Evolutionary conservation across 1,140 invertebrate species (phyloP), one percentile per base, ranked within the genome.

Genomic region (Sycobia sp.): DNA sequence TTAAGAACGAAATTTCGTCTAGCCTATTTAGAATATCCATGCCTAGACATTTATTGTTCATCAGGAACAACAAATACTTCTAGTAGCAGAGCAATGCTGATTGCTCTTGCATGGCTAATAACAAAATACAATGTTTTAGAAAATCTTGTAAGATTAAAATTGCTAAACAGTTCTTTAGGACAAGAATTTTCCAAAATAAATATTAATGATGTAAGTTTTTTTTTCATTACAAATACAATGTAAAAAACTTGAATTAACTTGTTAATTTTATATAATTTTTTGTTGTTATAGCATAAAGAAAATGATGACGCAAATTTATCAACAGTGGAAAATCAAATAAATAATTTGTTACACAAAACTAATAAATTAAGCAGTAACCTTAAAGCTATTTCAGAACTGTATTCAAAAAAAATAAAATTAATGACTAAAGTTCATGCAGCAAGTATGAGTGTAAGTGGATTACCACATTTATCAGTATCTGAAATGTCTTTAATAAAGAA

Each of bases 291-390:
- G 61, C 11, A 67, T 16, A 38, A 25, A 36, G 29, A 62, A 32
- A 25, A 4, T 18, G 11, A 34, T 10, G 36, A 57, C 54, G 14
- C 54, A 46, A 60, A 54, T 7, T 65, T 53, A 22, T 47, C 11
- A 11, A 25, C 72, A 9, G 7, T 62, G 8, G 36, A n/a, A 10
- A 39, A 54, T 3, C 65, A 69, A 54, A 62, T 74, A 22, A 57
- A 71, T 39, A 62, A 55, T 46, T 67, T 77, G 41, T 38, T 76
- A 8, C 57, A 73, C 7, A 64, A 71, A 25, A 72, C 67, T 66
- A 70, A 71, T 23, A 74, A 69, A 62, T 62, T 81, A 14, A 76
- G 69, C 67, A 65, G 69, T 39, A 80, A 80, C 67, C 58, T 80
- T 4, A 79, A 73, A 58, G 70, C 71, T 39, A 78, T 81, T 18